These are phyloP conservation scores for Torymus auratus DNA, from an alignment of 2,888 invertebrate genomes.

Conservation along the genomic window DNA sequence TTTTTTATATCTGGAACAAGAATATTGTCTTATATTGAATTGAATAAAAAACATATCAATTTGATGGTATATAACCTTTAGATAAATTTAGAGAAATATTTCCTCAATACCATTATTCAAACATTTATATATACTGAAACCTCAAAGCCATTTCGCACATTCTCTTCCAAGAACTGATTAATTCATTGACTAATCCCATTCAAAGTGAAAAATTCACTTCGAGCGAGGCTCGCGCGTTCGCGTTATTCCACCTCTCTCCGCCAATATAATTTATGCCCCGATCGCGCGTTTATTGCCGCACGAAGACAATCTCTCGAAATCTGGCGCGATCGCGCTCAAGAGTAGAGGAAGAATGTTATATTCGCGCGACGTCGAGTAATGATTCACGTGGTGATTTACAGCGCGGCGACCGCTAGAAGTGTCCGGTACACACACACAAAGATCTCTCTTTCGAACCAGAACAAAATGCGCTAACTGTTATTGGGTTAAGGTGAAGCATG, in stretches of 20 bases:
- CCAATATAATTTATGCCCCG: too few species aligned
- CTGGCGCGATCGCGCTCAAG: constrained; percentile 61
- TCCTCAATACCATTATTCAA: too few species aligned
- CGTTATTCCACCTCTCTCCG: too few species aligned
- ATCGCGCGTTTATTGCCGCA: too few species aligned
- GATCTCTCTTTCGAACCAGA: constrained; percentile 62
- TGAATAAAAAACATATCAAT: too few species aligned
- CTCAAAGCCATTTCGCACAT: not conserved
- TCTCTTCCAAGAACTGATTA: not conserved
- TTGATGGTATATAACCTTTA: too few species aligned
- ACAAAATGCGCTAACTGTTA: constrained; percentile 61
- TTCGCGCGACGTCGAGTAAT: constrained; percentile 63
- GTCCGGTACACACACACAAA: constrained; percentile 66
- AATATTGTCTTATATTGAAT: too few species aligned
- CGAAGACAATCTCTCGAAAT: constrained; percentile 33
- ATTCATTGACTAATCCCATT: constrained; percentile 6
- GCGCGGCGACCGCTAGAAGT: constrained; percentile 56
- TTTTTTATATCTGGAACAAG: too few species aligned
- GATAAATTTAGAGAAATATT: too few species aligned
- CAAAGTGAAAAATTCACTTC: constrained; percentile 13
- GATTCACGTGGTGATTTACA: constrained; percentile 71
- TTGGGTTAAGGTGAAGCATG: constrained; percentile 67
- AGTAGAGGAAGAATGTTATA: not conserved
- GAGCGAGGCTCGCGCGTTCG: not conserved
- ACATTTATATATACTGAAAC: too few species aligned